A percentile compares a stretch with the other conserved stretches of the same genome.
phyloP scores from a whole-genome alignment of 1,140 invertebrate genomes.

The Drosophila nikananu region DNA sequence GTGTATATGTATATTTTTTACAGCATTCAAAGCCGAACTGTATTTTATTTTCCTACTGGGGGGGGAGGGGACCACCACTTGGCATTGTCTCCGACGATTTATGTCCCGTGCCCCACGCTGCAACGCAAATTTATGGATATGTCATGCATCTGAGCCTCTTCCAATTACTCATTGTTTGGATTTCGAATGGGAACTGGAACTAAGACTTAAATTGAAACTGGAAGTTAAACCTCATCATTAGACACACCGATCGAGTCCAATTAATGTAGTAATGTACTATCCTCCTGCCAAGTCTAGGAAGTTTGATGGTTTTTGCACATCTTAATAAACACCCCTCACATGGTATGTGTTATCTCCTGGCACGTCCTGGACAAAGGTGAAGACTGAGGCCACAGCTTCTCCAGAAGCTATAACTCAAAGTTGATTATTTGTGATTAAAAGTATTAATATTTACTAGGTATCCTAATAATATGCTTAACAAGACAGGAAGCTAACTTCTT shows the following conservation, averaged over 20 bases:
- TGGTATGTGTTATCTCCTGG: neutral
- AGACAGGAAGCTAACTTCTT: too few relatives aligned
- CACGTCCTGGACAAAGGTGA: too few relatives aligned
- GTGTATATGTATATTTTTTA: slow-evolving; percentile 75
- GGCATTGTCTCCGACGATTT: slow-evolving; percentile 49
- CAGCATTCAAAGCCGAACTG: slow-evolving; percentile 63
- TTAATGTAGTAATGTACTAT: too few relatives aligned
- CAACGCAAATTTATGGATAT: slow-evolving; percentile 64
- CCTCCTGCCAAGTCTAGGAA: neutral
- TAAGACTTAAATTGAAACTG: neutral
- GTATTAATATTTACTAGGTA: too few relatives aligned
- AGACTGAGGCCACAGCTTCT: too few relatives aligned
- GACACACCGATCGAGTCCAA: slow-evolving; percentile 3
- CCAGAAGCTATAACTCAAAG: too few relatives aligned
- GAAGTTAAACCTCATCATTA: neutral
- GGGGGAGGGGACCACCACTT: slow-evolving; percentile 2
- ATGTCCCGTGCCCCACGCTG: slow-evolving; percentile 11
- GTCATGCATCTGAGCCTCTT: slow-evolving; percentile 43
- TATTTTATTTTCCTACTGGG: slow-evolving; percentile 22
- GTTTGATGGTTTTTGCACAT: neutral
- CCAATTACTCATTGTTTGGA: slow-evolving; percentile 29
- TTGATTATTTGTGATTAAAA: too few relatives aligned
- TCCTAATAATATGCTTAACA: too few relatives aligned
- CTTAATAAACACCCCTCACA: neutral
- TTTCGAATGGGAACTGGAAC: slow-evolving; percentile 17